Percentiles rank a stretch among this genome's conserved stretches.
Conservation (phyloP, 2,888 invertebrate genomes). For the Polietes domitor region DNA sequence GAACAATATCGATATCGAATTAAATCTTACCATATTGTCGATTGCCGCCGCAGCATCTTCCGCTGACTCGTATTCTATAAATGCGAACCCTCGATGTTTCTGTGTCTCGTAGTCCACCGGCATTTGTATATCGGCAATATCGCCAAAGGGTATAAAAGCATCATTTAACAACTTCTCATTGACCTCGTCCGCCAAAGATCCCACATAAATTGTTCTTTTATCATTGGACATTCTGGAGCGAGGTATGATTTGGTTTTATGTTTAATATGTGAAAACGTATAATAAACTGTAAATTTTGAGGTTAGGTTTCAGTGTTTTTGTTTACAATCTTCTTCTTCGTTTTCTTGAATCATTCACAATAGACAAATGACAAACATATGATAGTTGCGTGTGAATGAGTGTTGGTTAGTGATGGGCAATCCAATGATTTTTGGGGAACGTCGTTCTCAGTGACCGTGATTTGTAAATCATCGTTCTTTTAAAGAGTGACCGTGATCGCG, state of each 20-base stretch:
- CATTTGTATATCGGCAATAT: slow-evolving; percentile 97
- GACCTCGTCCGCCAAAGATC: slow-evolving; percentile 96
- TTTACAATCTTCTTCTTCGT: slow-evolving; percentile 27
- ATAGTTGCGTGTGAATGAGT: too few relatives aligned
- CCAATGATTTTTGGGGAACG: too few relatives aligned
- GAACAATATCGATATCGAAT: neutral
- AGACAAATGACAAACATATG: neutral
- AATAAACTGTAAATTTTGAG: slow-evolving; percentile 19
- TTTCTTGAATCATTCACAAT: too few relatives aligned
- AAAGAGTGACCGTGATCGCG: too few relatives aligned
- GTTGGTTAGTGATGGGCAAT: too few relatives aligned
- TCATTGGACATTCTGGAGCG: slow-evolving; percentile 83
- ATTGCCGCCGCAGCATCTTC: slow-evolving; percentile 99
- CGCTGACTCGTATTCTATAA: slow-evolving; percentile 97
- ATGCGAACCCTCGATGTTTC: slow-evolving; percentile 98
- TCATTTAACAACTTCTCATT: slow-evolving; percentile 97
- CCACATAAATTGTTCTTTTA: slow-evolving; percentile 92
- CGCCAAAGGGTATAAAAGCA: slow-evolving; percentile 99
- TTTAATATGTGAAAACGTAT: too few relatives aligned
- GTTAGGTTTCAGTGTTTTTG: slow-evolving; percentile 50
- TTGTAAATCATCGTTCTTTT: too few relatives aligned
- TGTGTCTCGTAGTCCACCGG: slow-evolving; percentile 98
- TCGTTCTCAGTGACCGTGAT: too few relatives aligned
- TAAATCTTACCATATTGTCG: slow-evolving; percentile 96
- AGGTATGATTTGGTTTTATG: too few relatives aligned